These are phyloP conservation scores for Tarsius wallacei DNA, from an alignment of 2,797 vertebrate genomes.

Conservation along the genomic window DNA sequence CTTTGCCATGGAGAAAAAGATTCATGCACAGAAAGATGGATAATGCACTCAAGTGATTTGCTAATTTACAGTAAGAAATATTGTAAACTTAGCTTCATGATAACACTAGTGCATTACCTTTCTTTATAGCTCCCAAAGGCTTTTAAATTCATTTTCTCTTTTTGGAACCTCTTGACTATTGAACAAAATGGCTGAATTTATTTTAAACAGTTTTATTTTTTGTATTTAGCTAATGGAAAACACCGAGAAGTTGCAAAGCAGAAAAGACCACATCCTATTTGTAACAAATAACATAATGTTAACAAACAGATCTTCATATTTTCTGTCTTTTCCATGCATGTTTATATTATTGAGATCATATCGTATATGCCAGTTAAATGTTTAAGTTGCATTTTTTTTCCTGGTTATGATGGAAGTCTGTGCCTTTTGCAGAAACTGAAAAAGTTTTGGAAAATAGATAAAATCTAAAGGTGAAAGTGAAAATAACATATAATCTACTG, in stretches of 20 bases:
- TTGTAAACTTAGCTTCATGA: neutral
- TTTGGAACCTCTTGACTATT: constrained; percentile 45
- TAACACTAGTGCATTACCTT: constrained; percentile 4
- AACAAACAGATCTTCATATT: neutral
- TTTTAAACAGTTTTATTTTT: constrained; percentile 56
- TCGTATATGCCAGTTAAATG: constrained; percentile 2
- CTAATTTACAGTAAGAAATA: constrained; percentile 59
- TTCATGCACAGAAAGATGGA: neutral
- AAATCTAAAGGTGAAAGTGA: constrained; percentile 60
- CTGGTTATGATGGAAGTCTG: constrained; percentile 21
- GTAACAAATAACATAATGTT: constrained; percentile 35
- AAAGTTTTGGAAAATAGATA: constrained; percentile 54
- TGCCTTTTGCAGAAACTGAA: constrained; percentile 27
- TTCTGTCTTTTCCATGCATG: neutral
- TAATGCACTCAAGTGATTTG: neutral
- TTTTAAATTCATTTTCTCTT: constrained; percentile 52
- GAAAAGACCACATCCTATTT: neutral
- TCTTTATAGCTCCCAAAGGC: constrained; percentile 3
- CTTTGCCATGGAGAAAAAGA: constrained; percentile 9
- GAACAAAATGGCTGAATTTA: constrained; percentile 54
- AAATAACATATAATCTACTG: neutral
- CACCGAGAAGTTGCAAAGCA: neutral
- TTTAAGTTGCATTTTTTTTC: constrained; percentile 10
- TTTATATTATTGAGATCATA: constrained; percentile 7
- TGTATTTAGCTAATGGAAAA: constrained; percentile 29